Percentiles rank a stretch among this genome's conserved stretches.
Evolutionary conservation across 1,140 invertebrate species (phyloP).

Genomic region (Drosophila parvula): DNA sequence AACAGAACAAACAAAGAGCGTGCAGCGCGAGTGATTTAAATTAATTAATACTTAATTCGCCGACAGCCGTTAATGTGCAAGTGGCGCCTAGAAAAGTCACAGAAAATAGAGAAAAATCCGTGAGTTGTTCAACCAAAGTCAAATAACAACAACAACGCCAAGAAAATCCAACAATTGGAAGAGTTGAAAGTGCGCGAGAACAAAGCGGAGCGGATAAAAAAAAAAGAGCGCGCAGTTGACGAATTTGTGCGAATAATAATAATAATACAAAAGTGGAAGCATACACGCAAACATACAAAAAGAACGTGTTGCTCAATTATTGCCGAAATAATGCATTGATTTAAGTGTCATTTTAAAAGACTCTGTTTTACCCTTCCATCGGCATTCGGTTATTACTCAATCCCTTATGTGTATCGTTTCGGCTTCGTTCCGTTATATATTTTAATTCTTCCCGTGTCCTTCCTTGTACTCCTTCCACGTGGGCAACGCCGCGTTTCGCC

Average conservation of each 20-base stretch:
- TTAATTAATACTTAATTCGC: constrained; percentile 12
- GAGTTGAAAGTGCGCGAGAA: constrained; percentile 15
- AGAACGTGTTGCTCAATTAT: constrained; percentile 12
- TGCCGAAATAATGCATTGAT: constrained; percentile 16
- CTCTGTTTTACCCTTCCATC: neutral
- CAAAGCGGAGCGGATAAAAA: constrained; percentile 14
- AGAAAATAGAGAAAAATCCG: constrained; percentile 12
- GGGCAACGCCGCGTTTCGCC: neutral
- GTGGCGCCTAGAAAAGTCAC: constrained; percentile 9
- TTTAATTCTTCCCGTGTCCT: constrained; percentile 47
- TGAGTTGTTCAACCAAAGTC: neutral
- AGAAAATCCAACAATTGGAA: neutral
- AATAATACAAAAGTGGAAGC: neutral
- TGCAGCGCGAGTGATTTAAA: constrained; percentile 20
- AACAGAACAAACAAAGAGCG: constrained; percentile 10
- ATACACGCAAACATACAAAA: neutral
- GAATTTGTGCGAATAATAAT: constrained; percentile 20
- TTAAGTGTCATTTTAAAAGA: constrained; percentile 16
- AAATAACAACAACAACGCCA: neutral
- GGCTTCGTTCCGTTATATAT: constrained; percentile 30
- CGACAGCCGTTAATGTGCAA: constrained; percentile 5
- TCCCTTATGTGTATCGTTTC: constrained; percentile 19
- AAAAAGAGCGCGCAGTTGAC: constrained; percentile 22
- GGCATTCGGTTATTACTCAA: constrained; percentile 4
- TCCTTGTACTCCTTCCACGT: constrained; percentile 23